Base-by-base conservation (phyloP, 2,113 vertebrate species). In the Nothobranchius kuhntae region DNA sequence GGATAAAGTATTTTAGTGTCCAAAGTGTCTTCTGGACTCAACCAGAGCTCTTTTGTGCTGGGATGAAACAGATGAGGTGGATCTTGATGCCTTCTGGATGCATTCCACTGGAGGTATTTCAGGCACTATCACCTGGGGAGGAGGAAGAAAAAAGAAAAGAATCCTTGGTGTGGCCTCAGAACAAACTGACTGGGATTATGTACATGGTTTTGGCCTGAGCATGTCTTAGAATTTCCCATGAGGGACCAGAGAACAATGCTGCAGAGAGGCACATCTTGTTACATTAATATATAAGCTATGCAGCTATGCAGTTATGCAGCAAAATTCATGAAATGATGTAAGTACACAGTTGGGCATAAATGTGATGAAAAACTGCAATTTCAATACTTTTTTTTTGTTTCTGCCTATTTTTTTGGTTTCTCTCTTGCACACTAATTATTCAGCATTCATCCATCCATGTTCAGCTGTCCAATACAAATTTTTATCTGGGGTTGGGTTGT, bases 11-110 rank as follows among this genome's bases (percentile, higher is more conserved):
- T 30, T 30, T 30, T 30, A 30, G 30, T 30, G 4, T 73, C 53
- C 63, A 40, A 11, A 47, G 50, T 65, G 63, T 62, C 12, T 6
- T 44, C 21, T 5, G 14, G 51, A 61, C 15, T 63, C 65, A 70
- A 53, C 30, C 21, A 2, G 47, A 69, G 54, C 52, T 71, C 52
- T 50, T 48, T 42, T 76, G 63, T 51, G 68, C 71, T 53, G 30
- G 21, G 9, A 61, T 42, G 63, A 71, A 61, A 85, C 73, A 55
- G 78, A 83, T 71, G 63, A 73, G 60, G 54, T 30, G 14, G 50
- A 46, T 65, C 17, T 10, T 50, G 50, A 66, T 67, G 61, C 50
- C 58, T 69, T 30, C 73, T 66, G 76, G 67, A 61, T 30, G 6
- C 21, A 48, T 62, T 68, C 51, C 58, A 68, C 42, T 36, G 7